Evolutionary conservation across 92 coral and sea anemone species (phyloP).

Genomic region (Parazoanthus darwini): DNA sequence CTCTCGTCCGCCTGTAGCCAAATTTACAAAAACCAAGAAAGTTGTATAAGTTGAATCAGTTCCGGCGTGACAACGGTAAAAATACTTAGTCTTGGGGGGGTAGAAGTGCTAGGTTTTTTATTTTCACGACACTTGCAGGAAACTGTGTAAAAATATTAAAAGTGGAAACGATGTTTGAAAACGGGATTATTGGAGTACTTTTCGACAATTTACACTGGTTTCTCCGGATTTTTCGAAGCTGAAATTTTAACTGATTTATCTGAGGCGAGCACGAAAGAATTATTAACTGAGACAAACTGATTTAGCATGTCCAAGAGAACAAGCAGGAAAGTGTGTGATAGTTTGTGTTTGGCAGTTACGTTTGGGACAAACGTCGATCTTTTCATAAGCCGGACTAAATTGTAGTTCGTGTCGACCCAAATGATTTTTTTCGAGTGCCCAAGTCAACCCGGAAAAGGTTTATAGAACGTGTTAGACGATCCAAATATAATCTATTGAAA

Average conservation of each 20-base stretch:
- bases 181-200: neutral
- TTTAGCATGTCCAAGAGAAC: neutral
- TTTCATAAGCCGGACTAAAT: too few relatives aligned
- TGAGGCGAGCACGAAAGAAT: neutral
- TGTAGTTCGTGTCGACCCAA: too few relatives aligned
- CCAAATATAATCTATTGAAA: too few relatives aligned
- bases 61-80: neutral
- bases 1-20: neutral
- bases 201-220: neutral
- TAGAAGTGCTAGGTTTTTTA: neutral
- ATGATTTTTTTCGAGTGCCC: too few relatives aligned
- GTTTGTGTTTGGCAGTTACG: neutral
- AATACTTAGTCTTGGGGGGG: neutral
- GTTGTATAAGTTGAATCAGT: neutral
- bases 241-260: neutral
- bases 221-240: neutral
- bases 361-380: too few relatives aligned
- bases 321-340: neutral
- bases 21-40: too few relatives aligned
- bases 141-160: too few relatives aligned
- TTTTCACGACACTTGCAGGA: neutral
- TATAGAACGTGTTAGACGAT: too few relatives aligned
- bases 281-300: neutral
- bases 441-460: too few relatives aligned
- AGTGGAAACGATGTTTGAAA: neutral